Conservation (phyloP, 2,113 vertebrate genomes). For the Dromas ardeola region DNA sequence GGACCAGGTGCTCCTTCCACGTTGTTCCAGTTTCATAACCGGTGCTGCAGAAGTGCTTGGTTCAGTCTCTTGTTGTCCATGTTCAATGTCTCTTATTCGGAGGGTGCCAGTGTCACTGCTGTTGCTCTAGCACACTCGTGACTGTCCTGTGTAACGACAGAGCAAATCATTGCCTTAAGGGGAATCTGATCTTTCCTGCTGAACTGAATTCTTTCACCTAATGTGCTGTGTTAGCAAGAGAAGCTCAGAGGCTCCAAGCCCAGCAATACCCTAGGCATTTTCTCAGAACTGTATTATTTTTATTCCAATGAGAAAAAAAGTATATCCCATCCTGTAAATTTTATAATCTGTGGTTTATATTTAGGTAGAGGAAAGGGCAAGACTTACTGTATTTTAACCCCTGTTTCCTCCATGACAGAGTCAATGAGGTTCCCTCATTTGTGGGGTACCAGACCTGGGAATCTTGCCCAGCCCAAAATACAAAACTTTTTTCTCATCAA, state of each 20-base stretch:
- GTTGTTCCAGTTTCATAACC: not conserved
- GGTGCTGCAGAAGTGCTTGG: not conserved
- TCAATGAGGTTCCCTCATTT: not conserved
- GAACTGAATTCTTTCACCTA: not conserved
- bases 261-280: not conserved
- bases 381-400: not conserved
- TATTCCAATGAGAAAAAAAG: not conserved
- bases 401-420: not conserved
- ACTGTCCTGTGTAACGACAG: not conserved
- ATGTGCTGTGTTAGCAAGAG: not conserved
- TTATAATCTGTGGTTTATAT: not conserved
- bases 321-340: not conserved
- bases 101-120: not conserved
- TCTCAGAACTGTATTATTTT: not conserved
- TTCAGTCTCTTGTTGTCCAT: rapidly evolving
- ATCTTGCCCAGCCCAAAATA: not conserved
- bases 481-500: not conserved
- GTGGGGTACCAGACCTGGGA: not conserved
- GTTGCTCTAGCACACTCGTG: constrained; percentile 22
- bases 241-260: not conserved
- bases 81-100: rapidly evolving
- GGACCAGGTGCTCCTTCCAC: not conserved
- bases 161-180: not conserved
- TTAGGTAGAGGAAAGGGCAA: not conserved
- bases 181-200: not conserved